Evolutionary conservation across 2,888 invertebrate species (phyloP).

Genomic region (Ophioninae sp.): DNA sequence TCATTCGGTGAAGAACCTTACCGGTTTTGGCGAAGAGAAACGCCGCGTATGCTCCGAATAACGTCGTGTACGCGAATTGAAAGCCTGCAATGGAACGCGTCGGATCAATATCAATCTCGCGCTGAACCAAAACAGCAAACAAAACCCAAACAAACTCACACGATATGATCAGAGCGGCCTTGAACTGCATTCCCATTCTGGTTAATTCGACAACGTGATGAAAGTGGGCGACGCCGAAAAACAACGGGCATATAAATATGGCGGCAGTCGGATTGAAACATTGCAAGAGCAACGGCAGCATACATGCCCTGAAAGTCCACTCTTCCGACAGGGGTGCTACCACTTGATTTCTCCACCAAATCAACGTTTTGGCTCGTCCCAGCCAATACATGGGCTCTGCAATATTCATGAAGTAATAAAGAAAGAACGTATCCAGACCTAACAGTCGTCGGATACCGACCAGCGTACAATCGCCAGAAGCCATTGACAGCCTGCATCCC

Average conservation of each 20-base stretch:
- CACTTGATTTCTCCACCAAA: conserved; percentile 94
- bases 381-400: conserved; percentile 89
- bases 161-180: conserved; percentile 87
- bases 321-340: conserved; percentile 97
- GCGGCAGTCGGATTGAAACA: conserved; percentile 89
- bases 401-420: conserved; percentile 59
- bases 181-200: conserved; percentile 86
- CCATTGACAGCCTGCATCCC: conserved; percentile 88
- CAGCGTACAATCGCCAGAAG: conserved; percentile 86
- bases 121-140: no score
- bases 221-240: conserved; percentile 97
- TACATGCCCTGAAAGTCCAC: conserved; percentile 97
- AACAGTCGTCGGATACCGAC: conserved; percentile 79
- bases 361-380: conserved; percentile 87
- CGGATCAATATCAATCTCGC: no score
- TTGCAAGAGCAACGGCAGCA: conserved; percentile 94
- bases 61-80: conserved; percentile 94
- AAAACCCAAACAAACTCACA: conserved; percentile 82
- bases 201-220: conserved; percentile 94
- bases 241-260: conserved; percentile 92
- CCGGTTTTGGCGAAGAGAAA: conserved; percentile 88
- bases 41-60: conserved; percentile 98
- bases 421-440: background rate
- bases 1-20: background rate
- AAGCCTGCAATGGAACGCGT: conserved; percentile 84